phyloP scores from a whole-genome alignment of 1,140 invertebrate species.

The Drosophila arizonae region DNA sequence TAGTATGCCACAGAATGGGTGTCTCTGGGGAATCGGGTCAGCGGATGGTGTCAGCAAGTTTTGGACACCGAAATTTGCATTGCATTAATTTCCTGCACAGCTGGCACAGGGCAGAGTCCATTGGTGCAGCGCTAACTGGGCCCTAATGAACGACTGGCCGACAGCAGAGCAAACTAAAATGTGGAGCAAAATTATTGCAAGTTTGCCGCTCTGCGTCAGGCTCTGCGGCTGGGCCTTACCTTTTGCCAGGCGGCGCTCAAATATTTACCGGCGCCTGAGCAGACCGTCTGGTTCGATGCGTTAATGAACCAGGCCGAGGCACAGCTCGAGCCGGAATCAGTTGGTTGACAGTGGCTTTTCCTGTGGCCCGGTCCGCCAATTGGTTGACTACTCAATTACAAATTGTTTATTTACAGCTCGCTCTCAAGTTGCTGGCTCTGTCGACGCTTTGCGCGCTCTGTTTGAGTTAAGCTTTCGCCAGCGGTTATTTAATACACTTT shows the following conservation, averaged over 20 bases:
- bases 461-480: constrained; percentile 71
- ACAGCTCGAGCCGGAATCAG: background rate
- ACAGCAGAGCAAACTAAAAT: constrained; percentile 13
- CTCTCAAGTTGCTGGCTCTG: constrained; percentile 40
- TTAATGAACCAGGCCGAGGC: constrained; percentile 53
- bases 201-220: background rate
- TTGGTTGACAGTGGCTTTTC: background rate
- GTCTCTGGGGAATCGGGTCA: constrained; percentile 72
- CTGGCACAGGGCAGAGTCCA: background rate
- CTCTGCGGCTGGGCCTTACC: background rate
- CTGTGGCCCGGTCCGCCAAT: constrained; percentile 8
- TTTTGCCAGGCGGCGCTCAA: constrained; percentile 2
- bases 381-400: constrained; percentile 69
- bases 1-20: constrained; percentile 44
- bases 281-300: constrained; percentile 11
- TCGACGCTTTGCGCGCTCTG: constrained; percentile 40
- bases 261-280: constrained; percentile 9
- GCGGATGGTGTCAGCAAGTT: constrained; percentile 69
- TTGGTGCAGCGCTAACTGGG: constrained; percentile 3
- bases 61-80: constrained; percentile 60
- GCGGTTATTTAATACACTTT: constrained; percentile 78
- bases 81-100: constrained; percentile 43
- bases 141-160: constrained; percentile 34
- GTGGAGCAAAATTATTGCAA: constrained; percentile 23
- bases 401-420: constrained; percentile 40